Evolutionary conservation across 2,888 invertebrate species (phyloP).

Genomic region (Leptinotarsa haldemani): DNA sequence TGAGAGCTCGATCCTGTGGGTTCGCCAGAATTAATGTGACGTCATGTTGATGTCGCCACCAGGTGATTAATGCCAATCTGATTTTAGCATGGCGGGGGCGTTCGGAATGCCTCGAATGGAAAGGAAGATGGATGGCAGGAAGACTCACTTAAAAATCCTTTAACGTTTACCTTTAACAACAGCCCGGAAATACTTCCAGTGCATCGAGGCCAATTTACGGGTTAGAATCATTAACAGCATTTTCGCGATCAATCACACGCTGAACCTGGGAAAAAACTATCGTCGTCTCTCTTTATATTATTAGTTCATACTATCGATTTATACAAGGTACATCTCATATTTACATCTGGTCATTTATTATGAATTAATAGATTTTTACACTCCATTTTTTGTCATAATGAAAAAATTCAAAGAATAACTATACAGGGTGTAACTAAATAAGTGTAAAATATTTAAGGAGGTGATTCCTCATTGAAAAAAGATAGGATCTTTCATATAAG

Average conservation of each 20-base stretch:
- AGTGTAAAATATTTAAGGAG: too few relatives aligned
- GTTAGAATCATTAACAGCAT: not conserved
- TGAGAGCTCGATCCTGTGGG: slow-evolving; percentile 40
- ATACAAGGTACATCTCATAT: too few relatives aligned
- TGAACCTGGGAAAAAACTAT: not conserved
- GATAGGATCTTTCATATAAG: too few relatives aligned
- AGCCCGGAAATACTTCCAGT: not conserved
- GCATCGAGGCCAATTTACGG: not conserved
- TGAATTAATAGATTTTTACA: too few relatives aligned
- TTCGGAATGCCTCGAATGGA: not conserved
- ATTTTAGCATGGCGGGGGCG: slow-evolving; percentile 22
- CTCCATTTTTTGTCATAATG: too few relatives aligned
- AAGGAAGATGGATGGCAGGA: slow-evolving; percentile 20
- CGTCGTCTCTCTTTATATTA: too few relatives aligned
- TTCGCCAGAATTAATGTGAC: slow-evolving; percentile 59
- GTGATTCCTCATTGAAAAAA: too few relatives aligned
- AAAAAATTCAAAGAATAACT: too few relatives aligned
- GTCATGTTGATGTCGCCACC: slow-evolving; percentile 60
- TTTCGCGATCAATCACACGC: not conserved
- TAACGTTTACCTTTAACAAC: slow-evolving; percentile 6
- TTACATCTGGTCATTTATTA: too few relatives aligned
- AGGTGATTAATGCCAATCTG: slow-evolving; percentile 59
- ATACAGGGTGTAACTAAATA: too few relatives aligned
- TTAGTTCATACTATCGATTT: too few relatives aligned
- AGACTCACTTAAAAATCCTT: slow-evolving; percentile 26